Conservation (phyloP, 1,140 invertebrate genomes). For the Pseudachorutes palmiensis region DNA sequence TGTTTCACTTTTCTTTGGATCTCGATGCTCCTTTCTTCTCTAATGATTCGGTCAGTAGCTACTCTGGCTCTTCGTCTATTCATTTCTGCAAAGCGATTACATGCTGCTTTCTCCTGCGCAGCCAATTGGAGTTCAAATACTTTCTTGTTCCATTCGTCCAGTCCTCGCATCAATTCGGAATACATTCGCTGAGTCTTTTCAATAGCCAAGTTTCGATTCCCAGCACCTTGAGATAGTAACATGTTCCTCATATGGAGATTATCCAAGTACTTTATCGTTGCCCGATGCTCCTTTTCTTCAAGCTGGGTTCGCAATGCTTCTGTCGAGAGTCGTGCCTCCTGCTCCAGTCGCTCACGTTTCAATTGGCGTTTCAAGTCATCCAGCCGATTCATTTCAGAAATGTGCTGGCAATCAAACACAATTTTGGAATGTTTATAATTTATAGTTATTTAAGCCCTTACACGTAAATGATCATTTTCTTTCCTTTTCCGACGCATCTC, state of each 20-base stretch:
- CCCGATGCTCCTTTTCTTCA: slow-evolving; percentile 37
- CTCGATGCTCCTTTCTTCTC: slow-evolving; percentile 32
- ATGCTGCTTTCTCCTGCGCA: slow-evolving; percentile 30
- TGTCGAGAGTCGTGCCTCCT: slow-evolving; percentile 21
- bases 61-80: slow-evolving; percentile 28
- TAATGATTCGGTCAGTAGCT: slow-evolving; percentile 29
- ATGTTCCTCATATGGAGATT: neutral
- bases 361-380: slow-evolving; percentile 32
- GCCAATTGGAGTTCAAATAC: slow-evolving; percentile 30
- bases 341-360: slow-evolving; percentile 32
- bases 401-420: slow-evolving; percentile 24
- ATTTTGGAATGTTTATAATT: neutral
- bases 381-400: slow-evolving; percentile 35
- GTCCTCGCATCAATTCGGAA: slow-evolving; percentile 26
- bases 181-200: slow-evolving; percentile 31
- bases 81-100: slow-evolving; percentile 30
- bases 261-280: slow-evolving; percentile 24
- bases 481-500: slow-evolving; percentile 27
- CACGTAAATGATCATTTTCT: slow-evolving; percentile 33
- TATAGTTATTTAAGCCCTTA: slow-evolving; percentile 5
- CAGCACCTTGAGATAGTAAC: slow-evolving; percentile 17
- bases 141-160: slow-evolving; percentile 37
- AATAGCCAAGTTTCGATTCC: slow-evolving; percentile 19
- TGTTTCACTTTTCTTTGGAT: slow-evolving; percentile 29
- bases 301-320: slow-evolving; percentile 33